Conservation (phyloP, 2,797 vertebrate genomes). For the Luscinia megarhynchos region DNA sequence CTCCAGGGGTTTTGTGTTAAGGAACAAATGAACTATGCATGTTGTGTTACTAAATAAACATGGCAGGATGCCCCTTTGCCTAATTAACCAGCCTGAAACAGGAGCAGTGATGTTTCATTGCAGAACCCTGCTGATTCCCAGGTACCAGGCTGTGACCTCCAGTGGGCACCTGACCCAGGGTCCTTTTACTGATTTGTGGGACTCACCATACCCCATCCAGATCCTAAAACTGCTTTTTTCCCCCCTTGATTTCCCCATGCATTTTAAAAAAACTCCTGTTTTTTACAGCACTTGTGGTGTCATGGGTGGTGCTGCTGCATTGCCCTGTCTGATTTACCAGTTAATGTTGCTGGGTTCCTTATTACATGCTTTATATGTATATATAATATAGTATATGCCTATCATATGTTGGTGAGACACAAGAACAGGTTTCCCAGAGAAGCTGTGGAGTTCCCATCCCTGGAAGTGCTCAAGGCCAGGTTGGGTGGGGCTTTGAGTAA, state of each 20-base stretch:
- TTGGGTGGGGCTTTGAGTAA: background rate
- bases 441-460: background rate
- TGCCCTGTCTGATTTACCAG: background rate
- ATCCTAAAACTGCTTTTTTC: background rate
- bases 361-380: background rate
- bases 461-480: background rate
- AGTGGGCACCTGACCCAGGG: background rate
- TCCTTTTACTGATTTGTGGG: background rate
- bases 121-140: background rate
- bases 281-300: background rate
- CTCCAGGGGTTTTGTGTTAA: conserved; percentile 12
- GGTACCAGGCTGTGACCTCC: background rate
- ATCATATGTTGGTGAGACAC: background rate
- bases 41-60: conserved; percentile 34
- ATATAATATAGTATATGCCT: background rate
- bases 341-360: background rate
- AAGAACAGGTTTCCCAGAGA: background rate
- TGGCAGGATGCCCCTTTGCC: conserved; percentile 45
- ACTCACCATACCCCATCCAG: fast-evolving
- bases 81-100: conserved; percentile 55
- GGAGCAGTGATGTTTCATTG: background rate
- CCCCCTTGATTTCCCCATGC: background rate
- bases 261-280: background rate
- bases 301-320: fast-evolving
- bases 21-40: conserved; percentile 21